Evolutionary conservation across 2,888 invertebrate genomes (phyloP).

Genomic region (Acanthosepion lycidas): DNA sequence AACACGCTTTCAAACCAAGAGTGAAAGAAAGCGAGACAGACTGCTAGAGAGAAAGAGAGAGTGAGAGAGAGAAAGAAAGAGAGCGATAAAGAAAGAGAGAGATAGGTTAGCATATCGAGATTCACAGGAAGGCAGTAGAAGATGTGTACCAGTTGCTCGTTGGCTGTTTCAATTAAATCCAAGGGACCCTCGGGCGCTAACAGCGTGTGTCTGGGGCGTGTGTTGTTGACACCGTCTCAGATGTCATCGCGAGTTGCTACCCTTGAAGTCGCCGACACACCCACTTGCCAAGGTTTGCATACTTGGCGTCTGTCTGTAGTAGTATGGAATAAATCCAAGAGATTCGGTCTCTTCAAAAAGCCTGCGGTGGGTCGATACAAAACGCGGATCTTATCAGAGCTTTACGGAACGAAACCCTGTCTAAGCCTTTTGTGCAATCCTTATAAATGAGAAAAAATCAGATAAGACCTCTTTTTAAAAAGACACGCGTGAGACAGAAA

Average conservation of each 20-base stretch:
- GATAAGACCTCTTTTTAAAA: background rate
- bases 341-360: background rate
- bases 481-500: background rate
- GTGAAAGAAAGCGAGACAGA: too few relatives aligned
- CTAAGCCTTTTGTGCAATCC: background rate
- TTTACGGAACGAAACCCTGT: background rate
- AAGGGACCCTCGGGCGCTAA: slow-evolving; percentile 21
- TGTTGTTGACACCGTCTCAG: slow-evolving; percentile 22
- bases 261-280: slow-evolving; percentile 33
- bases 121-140: background rate
- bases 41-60: too few relatives aligned
- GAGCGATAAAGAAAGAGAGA: too few relatives aligned
- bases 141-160: background rate
- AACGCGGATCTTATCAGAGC: background rate
- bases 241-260: slow-evolving; percentile 33
- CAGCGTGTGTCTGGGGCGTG: slow-evolving; percentile 33
- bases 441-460: background rate
- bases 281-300: slow-evolving; percentile 4
- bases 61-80: background rate
- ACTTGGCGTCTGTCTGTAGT: slow-evolving; percentile 33
- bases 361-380: slow-evolving; percentile 14
- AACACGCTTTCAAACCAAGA: too few relatives aligned
- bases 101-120: background rate
- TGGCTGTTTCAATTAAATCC: slow-evolving; percentile 33
- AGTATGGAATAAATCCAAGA: background rate